These are phyloP conservation scores for Meda fulgida DNA, from an alignment of 2,797 vertebrate genomes.

Conservation along the genomic window DNA sequence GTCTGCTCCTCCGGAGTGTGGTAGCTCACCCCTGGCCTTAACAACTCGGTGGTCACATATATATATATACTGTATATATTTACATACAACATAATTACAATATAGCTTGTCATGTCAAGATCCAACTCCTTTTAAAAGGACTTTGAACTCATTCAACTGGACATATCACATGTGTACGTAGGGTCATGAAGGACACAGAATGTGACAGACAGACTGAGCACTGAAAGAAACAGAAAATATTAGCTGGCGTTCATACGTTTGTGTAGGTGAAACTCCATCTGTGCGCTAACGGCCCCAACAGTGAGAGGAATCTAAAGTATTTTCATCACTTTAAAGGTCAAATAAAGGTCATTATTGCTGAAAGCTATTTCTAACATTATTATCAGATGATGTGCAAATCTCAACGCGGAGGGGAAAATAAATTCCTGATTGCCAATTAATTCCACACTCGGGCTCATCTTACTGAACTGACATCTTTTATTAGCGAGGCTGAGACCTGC, in stretches of 20 bases:
- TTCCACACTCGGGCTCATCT: slow-evolving; percentile 63
- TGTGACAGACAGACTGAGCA: slow-evolving; percentile 4
- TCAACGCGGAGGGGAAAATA: slow-evolving; percentile 56
- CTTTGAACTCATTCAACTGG: background rate
- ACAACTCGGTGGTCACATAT: no score
- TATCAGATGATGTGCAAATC: slow-evolving; percentile 65
- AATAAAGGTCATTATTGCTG: slow-evolving; percentile 52
- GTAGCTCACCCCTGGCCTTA: no score
- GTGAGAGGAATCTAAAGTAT: slow-evolving; percentile 58
- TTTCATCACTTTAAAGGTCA: slow-evolving; percentile 61
- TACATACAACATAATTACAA: background rate
- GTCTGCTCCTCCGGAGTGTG: no score
- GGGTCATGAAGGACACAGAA: background rate
- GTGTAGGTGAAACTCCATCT: slow-evolving; percentile 36
- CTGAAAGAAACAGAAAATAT: slow-evolving; percentile 16
- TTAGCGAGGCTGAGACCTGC: slow-evolving; percentile 61
- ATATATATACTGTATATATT: no score
- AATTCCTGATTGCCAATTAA: slow-evolving; percentile 73
- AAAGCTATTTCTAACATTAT: slow-evolving; percentile 53
- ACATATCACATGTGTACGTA: slow-evolving; percentile 1
- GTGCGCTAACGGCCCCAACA: slow-evolving; percentile 57
- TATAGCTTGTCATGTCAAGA: background rate
- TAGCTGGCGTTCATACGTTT: background rate
- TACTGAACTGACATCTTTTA: slow-evolving; percentile 65
- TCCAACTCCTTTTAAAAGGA: background rate